Evolutionary conservation across 2,113 vertebrate genomes (phyloP), one percentile per base, ranked within the genome.

Genomic region (Charina bottae): DNA sequence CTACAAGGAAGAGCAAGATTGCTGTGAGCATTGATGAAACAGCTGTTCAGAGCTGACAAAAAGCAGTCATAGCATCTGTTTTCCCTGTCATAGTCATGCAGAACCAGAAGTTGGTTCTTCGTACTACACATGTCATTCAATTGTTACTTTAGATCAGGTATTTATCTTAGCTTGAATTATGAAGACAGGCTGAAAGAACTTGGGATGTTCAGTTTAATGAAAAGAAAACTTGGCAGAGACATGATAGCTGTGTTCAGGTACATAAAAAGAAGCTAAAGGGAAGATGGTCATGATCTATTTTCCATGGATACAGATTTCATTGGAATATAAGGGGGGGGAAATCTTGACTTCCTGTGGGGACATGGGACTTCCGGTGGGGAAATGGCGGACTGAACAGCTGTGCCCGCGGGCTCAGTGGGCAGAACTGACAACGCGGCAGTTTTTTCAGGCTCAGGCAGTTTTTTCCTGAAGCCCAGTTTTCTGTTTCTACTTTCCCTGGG

Each of bases 1-100:
- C 98, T 98, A 92, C 55, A 68, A 85, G 49, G 3, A 90, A 24
- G 89, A 42, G 11, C 23, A 64, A 84, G 33, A 37, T 4, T 64
- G 2, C 21, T 62, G 37, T 90, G 78, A 85, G 2, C 28, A 55
- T 84, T 33, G 37, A 12, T 37, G 37, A 56, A 78, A 90, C 2
- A 37, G 24, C 13, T 46, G 15, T 17, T 72, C 49, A 12, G 37
- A 26, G 15, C 28, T 78, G 53, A 58, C 42, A n/a, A 85, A 85
- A 90, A 78, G 23, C 23, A 56, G 21, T 58, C 68, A 37, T 13
- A 8, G 11, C 19, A 55, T 28, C 24, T 11, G 26, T 37, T 89
- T 78, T 56, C 19, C 42, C 15, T 37, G 53, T 6, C 33, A 13
- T 53, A 78, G 21, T 53, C 58, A 54, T 53, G 15, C 42, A 24